These are phyloP conservation scores for Drosophila paulistorum DNA, from an alignment of 1,140 invertebrate genomes.

Conservation along the genomic window DNA sequence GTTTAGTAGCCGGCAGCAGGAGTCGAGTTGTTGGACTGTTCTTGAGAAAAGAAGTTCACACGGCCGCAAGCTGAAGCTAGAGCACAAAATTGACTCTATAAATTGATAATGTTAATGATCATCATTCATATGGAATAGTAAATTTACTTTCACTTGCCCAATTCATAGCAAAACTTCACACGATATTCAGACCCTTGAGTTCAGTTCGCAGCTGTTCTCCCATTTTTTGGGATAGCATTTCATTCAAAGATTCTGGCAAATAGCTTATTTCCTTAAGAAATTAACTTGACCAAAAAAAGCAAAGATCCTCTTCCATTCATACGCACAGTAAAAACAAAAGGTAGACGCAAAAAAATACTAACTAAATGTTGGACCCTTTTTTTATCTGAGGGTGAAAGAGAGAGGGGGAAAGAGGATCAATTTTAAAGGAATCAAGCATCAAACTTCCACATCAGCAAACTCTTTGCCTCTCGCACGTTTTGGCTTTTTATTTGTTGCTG, in stretches of 20 bases:
- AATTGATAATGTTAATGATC: background rate
- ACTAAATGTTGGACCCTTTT: conserved; percentile 41
- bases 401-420: conserved; percentile 31
- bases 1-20: conserved; percentile 33
- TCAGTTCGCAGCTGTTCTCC: conserved; percentile 36
- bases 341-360: conserved; percentile 35
- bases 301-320: conserved; percentile 41
- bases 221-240: conserved; percentile 7
- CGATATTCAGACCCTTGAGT: conserved; percentile 19
- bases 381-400: background rate
- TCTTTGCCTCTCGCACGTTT: conserved; percentile 58
- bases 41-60: conserved; percentile 51
- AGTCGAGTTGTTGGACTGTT: conserved; percentile 5
- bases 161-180: background rate
- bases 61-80: conserved; percentile 52
- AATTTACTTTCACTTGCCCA: conserved; percentile 15
- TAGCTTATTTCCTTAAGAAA: conserved; percentile 76
- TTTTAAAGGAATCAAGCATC: conserved; percentile 54
- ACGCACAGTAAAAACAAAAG: conserved; percentile 30
- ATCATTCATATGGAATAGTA: background rate
- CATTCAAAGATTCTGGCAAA: conserved; percentile 58
- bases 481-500: conserved; percentile 72
- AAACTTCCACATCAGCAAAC: conserved; percentile 52
- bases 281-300: conserved; percentile 25
- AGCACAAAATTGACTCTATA: conserved; percentile 10